Evolutionary conservation across 2,888 invertebrate genomes (phyloP), one percentile per base, ranked within the genome.

Genomic region (Lepidocyrtinus sp.): DNA sequence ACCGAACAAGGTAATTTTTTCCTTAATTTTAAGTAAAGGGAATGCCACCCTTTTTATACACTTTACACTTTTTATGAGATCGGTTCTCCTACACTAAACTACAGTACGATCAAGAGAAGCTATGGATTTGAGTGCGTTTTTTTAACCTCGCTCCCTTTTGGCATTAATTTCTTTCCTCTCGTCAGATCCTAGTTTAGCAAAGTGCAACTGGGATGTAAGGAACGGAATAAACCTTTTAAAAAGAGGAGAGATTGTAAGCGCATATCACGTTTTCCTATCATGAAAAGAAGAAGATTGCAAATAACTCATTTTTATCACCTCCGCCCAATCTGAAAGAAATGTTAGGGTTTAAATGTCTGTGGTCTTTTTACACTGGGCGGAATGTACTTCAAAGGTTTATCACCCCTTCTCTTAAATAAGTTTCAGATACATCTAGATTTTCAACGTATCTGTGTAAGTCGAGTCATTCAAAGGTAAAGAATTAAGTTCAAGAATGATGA

Each of bases 241-340:
- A 50, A 1, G 12, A 17, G 50, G 15, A 12, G 50, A 15, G 12
- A n/a, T n/a, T 17, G 12, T n/a, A 17, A 7, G 50, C 50, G 17
- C 74, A 55, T 73, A 74, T 80, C 79, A 80, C 74, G 79, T 75
- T 80, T 74, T 75, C 69, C 63, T 70, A 80, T 80, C 79, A 75
- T 70, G 70, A 46, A 46, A 74, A 70, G 25, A 67, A 26, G 72
- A 78, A 65, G 75, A 83, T 78, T 77, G 82, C 77, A 85, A 85
- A 85, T 85, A 85, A 84, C 82, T 85, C 85, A 85, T 85, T 85
- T 85, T 85, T 85, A 85, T 85, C 85, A 80, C 79, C 79, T 80
- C 55, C 62, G 45, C 62, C 74, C 79, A 80, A 79, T 80, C 79
- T 80, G 12, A 73, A 73, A 17, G 50, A 75, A 78, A 68, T 72